Conservation (phyloP, 2,888 invertebrate genomes). For the Ormyrus pomaceus region DNA sequence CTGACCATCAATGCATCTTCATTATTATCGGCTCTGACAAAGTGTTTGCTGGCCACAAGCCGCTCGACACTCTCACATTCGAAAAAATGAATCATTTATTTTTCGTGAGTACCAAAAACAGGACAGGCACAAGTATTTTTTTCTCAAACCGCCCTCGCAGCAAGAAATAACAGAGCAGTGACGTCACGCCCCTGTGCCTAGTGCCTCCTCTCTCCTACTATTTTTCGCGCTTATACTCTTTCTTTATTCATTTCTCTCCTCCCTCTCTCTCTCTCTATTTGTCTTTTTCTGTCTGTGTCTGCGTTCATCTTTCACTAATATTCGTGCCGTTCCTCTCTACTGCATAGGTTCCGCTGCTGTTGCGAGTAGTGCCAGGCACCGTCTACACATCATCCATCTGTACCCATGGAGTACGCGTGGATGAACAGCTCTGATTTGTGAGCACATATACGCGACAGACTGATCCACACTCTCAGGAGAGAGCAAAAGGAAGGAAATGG, state of each 20-base stretch:
- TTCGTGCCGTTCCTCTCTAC: not conserved
- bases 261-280: not conserved
- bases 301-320: not conserved
- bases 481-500: constrained; percentile 22
- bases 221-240: not conserved
- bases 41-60: constrained; percentile 1
- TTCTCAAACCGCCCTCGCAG: not conserved
- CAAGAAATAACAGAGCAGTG: constrained; percentile 17
- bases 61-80: not conserved
- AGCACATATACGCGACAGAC: not conserved
- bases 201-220: not conserved
- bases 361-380: constrained; percentile 35
- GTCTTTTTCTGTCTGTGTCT: not conserved
- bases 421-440: constrained; percentile 15
- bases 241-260: not conserved
- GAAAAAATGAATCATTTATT: not conserved
- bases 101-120: constrained; percentile 2
- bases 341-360: constrained; percentile 8
- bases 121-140: not conserved
- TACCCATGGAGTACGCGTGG: not conserved
- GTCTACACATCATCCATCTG: constrained; percentile 16
- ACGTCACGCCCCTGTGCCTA: constrained; percentile 13
- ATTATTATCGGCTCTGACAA: not conserved
- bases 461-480: not conserved
- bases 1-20: not conserved